phyloP scores from a whole-genome alignment of 1,140 invertebrate genomes.

The Apolygus lucorum region DNA sequence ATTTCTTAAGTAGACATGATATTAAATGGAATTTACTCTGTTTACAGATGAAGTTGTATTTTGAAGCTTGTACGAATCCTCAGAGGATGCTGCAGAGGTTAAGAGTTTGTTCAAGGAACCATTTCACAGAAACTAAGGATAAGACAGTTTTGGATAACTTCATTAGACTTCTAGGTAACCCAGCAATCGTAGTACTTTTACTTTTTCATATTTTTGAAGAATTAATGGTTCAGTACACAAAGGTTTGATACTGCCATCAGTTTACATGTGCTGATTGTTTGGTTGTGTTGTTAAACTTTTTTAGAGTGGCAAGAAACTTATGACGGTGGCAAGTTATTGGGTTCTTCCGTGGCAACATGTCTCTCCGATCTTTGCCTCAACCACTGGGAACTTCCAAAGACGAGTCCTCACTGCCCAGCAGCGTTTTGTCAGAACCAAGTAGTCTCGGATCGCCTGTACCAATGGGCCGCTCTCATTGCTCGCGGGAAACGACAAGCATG shows the following conservation, averaged over 20 bases:
- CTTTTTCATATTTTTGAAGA: too few relatives aligned
- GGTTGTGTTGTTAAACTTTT: too few relatives aligned
- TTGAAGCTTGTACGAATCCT: slow-evolving; percentile 40
- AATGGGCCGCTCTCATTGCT: slow-evolving; percentile 46
- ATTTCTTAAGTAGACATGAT: too few relatives aligned
- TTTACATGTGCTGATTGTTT: too few relatives aligned
- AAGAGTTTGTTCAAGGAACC: slow-evolving; percentile 39
- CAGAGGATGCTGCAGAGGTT: slow-evolving; percentile 41
- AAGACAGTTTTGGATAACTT: slow-evolving; percentile 40
- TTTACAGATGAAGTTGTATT: slow-evolving; percentile 42
- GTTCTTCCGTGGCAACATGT: slow-evolving; percentile 41
- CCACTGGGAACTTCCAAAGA: slow-evolving; percentile 40
- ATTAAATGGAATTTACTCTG: slow-evolving; percentile 22
- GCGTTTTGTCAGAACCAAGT: slow-evolving; percentile 40
- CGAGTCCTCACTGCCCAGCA: slow-evolving; percentile 37
- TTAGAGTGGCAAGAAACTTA: slow-evolving; percentile 42
- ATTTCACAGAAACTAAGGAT: slow-evolving; percentile 42
- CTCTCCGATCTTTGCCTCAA: slow-evolving; percentile 42
- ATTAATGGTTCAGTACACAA: too few relatives aligned
- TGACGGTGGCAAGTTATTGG: slow-evolving; percentile 36
- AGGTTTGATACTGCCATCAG: too few relatives aligned
- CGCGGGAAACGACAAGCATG: slow-evolving; percentile 43
- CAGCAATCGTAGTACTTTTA: too few relatives aligned
- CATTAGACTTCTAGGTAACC: slow-evolving; percentile 44
- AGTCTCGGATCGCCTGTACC: slow-evolving; percentile 46